phyloP scores from a whole-genome alignment of 2,888 invertebrate genomes.

The Peribatodes rhomboidaria region DNA sequence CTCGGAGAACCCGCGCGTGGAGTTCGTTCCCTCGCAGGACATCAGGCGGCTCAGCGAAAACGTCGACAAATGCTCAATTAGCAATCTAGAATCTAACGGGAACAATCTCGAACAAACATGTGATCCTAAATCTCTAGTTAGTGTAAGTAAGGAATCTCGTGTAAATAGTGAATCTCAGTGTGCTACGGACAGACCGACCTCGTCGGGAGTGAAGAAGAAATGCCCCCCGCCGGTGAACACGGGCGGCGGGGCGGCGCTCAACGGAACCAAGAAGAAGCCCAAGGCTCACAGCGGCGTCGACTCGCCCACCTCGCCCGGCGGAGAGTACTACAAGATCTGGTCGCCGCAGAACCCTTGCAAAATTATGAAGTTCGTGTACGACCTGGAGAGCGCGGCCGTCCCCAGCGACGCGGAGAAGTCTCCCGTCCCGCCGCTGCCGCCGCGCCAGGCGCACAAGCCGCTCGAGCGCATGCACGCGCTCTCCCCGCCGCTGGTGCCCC shows the following conservation, averaged over 20 bases:
- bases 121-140: conserved; percentile 83
- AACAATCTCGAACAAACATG: conserved; percentile 79
- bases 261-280: conserved; percentile 89
- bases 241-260: conserved; percentile 74
- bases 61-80: conserved; percentile 86
- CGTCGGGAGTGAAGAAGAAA: conserved; percentile 85
- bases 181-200: conserved; percentile 71
- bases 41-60: conserved; percentile 83
- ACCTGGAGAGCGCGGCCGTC: conserved; percentile 80
- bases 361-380: conserved; percentile 85
- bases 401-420: conserved; percentile 87
- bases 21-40: conserved; percentile 69
- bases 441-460: conserved; percentile 90
- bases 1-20: conserved; percentile 77
- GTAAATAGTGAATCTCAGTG: conserved; percentile 82
- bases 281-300: conserved; percentile 83
- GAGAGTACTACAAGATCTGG: conserved; percentile 90
- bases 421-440: conserved; percentile 90
- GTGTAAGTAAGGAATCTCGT: conserved; percentile 79
- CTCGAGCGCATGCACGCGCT: conserved; percentile 91
- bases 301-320: conserved; percentile 86
- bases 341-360: conserved; percentile 87
- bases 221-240: conserved; percentile 86
- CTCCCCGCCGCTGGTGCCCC: conserved; percentile 89
- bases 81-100: conserved; percentile 81